These are phyloP conservation scores for Neopelma chrysocephalum DNA, from an alignment of 2,797 vertebrate species.

Conservation along the genomic window DNA sequence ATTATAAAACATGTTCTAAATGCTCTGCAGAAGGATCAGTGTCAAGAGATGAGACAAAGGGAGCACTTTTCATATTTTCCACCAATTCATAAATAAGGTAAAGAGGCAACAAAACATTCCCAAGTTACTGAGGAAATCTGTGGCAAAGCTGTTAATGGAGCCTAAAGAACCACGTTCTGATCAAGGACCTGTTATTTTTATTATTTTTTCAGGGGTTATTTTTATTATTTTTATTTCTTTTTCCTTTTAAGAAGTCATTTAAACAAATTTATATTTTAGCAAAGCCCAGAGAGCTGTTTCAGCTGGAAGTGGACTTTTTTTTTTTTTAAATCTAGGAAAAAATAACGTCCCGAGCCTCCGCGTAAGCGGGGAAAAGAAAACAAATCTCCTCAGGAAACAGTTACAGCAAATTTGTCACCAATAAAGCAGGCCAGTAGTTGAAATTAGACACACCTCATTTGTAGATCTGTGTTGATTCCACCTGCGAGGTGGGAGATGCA, in stretches of 20 bases:
- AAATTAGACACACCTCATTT: background rate
- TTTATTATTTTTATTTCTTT: background rate
- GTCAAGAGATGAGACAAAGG: background rate
- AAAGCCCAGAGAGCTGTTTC: conserved; percentile 8
- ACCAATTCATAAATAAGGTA: background rate
- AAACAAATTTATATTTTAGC: background rate
- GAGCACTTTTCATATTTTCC: background rate
- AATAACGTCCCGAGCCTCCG: background rate
- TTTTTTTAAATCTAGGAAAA: background rate
- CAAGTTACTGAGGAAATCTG: background rate
- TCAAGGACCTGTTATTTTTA: background rate
- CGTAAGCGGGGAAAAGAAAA: background rate
- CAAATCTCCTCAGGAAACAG: background rate
- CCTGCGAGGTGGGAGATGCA: background rate
- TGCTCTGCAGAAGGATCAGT: background rate
- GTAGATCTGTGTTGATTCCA: background rate
- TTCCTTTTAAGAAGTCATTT: background rate
- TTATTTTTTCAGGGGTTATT: background rate
- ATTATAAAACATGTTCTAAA: background rate
- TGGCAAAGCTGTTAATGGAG: background rate
- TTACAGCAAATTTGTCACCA: background rate
- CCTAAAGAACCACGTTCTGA: background rate
- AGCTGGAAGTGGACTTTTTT: background rate
- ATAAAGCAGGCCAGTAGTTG: background rate
- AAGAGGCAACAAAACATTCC: background rate